These are phyloP conservation scores for Caenorhabditis sulstoni DNA, from an alignment of 2,888 invertebrate species.

Conservation along the genomic window DNA sequence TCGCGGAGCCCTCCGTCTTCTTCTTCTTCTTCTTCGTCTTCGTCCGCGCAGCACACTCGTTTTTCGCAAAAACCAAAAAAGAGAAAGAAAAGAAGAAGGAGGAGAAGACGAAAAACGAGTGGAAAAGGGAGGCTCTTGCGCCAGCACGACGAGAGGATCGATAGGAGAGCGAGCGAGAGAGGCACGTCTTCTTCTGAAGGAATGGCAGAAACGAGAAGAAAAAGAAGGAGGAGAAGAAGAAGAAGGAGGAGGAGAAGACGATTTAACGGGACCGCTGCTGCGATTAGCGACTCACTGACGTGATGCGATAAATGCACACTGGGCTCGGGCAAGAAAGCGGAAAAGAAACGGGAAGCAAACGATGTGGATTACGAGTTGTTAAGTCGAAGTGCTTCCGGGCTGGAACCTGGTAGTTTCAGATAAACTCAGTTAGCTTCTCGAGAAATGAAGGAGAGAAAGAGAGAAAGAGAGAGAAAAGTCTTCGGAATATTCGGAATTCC, in stretches of 20 bases:
- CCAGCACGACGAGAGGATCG: conserved; percentile 25
- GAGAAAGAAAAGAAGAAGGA: conserved; percentile 26
- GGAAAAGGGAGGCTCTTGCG: conserved; percentile 26
- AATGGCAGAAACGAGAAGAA: conserved; percentile 50
- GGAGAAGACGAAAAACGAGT: conserved; percentile 35
- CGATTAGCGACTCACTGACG: conserved; percentile 56
- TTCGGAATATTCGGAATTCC: neutral
- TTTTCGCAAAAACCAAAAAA: conserved; percentile 47
- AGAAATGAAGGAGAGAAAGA: too few species aligned
- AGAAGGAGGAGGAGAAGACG: conserved; percentile 48
- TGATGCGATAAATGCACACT: conserved; percentile 54
- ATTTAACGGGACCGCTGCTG: conserved; percentile 52
- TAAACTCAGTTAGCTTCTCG: too few species aligned
- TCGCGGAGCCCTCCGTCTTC: conserved; percentile 26
- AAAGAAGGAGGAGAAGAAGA: conserved; percentile 44
- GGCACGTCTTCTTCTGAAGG: conserved; percentile 51
- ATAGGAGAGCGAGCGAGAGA: conserved; percentile 27
- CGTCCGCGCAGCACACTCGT: conserved; percentile 43
- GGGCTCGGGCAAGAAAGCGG: neutral
- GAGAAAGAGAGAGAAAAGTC: too few species aligned
- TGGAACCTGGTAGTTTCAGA: too few species aligned
- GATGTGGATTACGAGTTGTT: too few species aligned
- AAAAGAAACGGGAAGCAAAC: too few species aligned
- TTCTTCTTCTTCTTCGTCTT: conserved; percentile 24
- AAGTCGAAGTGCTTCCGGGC: too few species aligned